Evolutionary conservation across 2,888 invertebrate genomes (phyloP).

Genomic region (Apantesis nais): DNA sequence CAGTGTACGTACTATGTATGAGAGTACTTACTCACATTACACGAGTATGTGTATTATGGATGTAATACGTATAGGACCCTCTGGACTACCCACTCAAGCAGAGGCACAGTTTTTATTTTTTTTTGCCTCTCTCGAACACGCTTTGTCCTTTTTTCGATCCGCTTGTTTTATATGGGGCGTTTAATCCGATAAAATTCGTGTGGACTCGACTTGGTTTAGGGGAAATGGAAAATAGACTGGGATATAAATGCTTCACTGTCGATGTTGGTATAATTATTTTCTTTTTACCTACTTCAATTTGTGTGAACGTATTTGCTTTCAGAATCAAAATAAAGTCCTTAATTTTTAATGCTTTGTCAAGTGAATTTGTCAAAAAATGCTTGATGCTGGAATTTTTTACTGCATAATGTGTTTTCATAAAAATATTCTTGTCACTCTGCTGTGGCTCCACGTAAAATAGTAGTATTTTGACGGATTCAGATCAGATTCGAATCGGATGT

Average conservation of each 20-base stretch:
- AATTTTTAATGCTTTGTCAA: neutral
- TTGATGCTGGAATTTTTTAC: neutral
- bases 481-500: too few species aligned
- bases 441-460: too few species aligned
- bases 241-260: constrained; percentile 53
- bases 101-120: constrained; percentile 59
- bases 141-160: constrained; percentile 75
- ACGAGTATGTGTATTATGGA: neutral
- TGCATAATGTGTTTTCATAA: neutral
- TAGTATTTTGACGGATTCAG: too few species aligned
- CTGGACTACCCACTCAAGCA: constrained; percentile 45
- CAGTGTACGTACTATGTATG: neutral
- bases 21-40: neutral
- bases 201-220: constrained; percentile 72
- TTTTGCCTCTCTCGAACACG: constrained; percentile 63
- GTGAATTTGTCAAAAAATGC: neutral
- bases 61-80: constrained; percentile 32
- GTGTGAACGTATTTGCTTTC: constrained; percentile 4
- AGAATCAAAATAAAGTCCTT: neutral
- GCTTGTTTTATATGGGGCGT: constrained; percentile 78
- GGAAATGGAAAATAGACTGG: constrained; percentile 60
- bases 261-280: constrained; percentile 36
- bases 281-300: constrained; percentile 20
- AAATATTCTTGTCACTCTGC: too few species aligned
- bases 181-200: constrained; percentile 79